Conservation (phyloP, 2,113 vertebrate genomes). For the Actinemys pallida region DNA sequence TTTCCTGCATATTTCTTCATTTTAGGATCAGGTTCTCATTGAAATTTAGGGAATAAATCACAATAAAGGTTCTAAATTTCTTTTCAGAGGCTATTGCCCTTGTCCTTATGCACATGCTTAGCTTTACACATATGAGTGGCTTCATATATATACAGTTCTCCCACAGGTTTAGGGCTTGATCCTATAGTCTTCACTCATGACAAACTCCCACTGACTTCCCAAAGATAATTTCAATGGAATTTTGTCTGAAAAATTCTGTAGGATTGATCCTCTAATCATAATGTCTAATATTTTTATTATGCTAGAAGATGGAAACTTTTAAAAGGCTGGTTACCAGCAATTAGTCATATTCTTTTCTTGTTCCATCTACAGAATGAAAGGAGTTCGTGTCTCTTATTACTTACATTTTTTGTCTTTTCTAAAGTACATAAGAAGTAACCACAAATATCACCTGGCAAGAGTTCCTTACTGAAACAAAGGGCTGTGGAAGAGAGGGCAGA, state of each 20-base stretch:
- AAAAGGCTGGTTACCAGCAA: background rate
- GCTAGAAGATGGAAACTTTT: too few species aligned
- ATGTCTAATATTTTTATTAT: background rate
- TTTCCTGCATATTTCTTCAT: slow-evolving; percentile 75
- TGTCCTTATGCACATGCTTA: background rate
- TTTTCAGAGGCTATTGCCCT: background rate
- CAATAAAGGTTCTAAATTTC: slow-evolving; percentile 15
- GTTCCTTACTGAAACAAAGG: too few species aligned
- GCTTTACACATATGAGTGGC: background rate
- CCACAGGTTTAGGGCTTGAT: background rate
- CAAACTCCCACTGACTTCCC: background rate
- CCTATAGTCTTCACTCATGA: background rate
- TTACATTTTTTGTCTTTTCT: background rate
- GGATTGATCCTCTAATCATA: too few species aligned
- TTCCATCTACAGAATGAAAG: background rate
- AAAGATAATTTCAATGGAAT: background rate
- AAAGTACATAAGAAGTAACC: background rate
- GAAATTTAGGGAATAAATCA: slow-evolving; percentile 35
- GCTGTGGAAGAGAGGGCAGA: background rate
- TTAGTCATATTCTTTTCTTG: background rate
- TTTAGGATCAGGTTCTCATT: slow-evolving; percentile 62
- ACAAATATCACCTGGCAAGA: background rate
- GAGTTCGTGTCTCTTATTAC: background rate
- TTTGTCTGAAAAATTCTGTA: background rate
- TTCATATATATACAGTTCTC: background rate